Evolutionary conservation across 2,888 invertebrate genomes (phyloP).

Genomic region (Leptogaster cylindrica): DNA sequence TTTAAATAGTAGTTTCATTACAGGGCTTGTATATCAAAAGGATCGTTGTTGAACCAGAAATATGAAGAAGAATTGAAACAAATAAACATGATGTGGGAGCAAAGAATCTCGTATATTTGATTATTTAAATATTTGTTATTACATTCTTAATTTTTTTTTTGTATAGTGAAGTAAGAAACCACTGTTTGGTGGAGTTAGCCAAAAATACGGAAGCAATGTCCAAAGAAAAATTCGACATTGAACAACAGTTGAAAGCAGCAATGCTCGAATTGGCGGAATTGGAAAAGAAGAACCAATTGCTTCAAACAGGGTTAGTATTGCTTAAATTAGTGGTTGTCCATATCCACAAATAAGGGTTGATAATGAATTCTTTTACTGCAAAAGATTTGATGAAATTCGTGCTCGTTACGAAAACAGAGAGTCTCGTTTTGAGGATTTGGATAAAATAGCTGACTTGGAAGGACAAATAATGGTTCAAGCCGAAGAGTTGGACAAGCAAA

Average conservation of each 20-base stretch:
- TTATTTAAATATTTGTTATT: neutral
- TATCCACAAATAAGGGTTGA: neutral
- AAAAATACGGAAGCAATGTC: slow-evolving; percentile 6
- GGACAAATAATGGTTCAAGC: slow-evolving; percentile 43
- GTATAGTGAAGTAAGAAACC: slow-evolving; percentile 39
- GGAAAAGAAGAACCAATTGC: slow-evolving; percentile 28
- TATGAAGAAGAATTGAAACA: slow-evolving; percentile 38
- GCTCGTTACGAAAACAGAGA: slow-evolving; percentile 39
- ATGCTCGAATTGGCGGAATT: slow-evolving; percentile 18
- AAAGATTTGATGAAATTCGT: slow-evolving; percentile 43
- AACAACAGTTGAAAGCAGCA: slow-evolving; percentile 26
- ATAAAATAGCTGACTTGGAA: slow-evolving; percentile 44
- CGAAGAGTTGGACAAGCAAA: slow-evolving; percentile 43
- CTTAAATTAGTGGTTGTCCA: neutral
- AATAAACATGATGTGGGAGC: slow-evolving; percentile 39
- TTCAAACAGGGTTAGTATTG: slow-evolving; percentile 23
- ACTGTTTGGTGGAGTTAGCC: slow-evolving; percentile 27
- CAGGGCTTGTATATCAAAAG: slow-evolving; percentile 35
- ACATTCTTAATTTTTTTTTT: neutral
- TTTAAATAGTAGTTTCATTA: neutral
- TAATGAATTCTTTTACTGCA: neutral
- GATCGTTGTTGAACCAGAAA: slow-evolving; percentile 8
- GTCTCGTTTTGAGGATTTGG: slow-evolving; percentile 44
- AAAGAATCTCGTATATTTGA: slow-evolving; percentile 27
- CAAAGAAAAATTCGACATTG: slow-evolving; percentile 20